phyloP scores from a whole-genome alignment of 2,888 invertebrate species.

The Meiosimyza platycephala region DNA sequence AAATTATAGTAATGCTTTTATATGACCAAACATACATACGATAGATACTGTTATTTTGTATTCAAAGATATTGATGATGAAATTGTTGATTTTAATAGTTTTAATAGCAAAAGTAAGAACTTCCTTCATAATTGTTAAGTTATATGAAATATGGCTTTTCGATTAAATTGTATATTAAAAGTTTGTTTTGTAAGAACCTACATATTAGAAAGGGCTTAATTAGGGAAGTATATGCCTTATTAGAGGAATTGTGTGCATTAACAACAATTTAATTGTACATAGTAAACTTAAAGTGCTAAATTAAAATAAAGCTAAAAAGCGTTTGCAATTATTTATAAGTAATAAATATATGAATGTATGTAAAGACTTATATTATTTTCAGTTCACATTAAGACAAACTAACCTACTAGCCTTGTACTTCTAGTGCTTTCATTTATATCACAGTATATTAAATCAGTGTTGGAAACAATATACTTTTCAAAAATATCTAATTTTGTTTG shows the following conservation, averaged over 20 bases:
- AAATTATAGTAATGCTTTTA: conserved; percentile 27
- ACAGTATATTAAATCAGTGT: neutral
- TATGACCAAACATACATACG: conserved; percentile 24
- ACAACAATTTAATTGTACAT: neutral
- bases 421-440: neutral
- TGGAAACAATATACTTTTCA: neutral
- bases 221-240: conserved; percentile 12
- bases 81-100: too few species aligned
- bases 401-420: neutral
- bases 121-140: too few species aligned
- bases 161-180: too few species aligned
- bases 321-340: too few species aligned
- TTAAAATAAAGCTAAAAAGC: neutral
- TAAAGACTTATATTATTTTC: neutral
- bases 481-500: too few species aligned
- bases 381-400: neutral
- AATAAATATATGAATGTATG: neutral
- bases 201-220: neutral
- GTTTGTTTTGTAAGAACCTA: neutral
- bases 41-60: conserved; percentile 29
- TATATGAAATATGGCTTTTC: too few species aligned
- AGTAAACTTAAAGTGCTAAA: neutral
- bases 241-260: conserved; percentile 17
- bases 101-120: too few species aligned
- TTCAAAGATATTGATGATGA: neutral